Evolutionary conservation across 2,113 vertebrate species (phyloP).

Genomic region (Picathartes gymnocephalus): DNA sequence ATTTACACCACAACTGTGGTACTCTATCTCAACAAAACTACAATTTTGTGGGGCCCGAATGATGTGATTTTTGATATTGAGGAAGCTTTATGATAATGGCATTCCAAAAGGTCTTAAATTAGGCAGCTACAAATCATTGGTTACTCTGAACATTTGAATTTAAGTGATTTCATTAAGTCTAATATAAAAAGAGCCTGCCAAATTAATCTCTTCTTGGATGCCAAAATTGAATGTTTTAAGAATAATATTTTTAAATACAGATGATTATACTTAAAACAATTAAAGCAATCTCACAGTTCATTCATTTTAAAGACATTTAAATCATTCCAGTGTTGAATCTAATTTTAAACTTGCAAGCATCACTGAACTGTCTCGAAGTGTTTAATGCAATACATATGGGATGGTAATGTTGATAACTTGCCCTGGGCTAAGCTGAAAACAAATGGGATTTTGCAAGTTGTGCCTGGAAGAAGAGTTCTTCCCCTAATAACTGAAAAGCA

Average conservation of each 20-base stretch:
- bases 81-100: neutral
- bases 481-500: neutral
- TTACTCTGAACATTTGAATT: neutral
- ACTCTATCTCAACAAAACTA: neutral
- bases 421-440: neutral
- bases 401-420: neutral
- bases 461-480: neutral
- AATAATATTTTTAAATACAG: constrained; percentile 5
- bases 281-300: neutral
- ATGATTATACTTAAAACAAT: constrained; percentile 8
- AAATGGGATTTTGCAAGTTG: neutral
- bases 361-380: neutral
- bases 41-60: neutral
- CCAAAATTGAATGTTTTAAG: neutral
- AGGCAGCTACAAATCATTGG: neutral
- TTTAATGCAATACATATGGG: neutral
- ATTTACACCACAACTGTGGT: neutral
- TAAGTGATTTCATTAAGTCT: neutral
- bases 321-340: neutral
- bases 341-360: neutral
- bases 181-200: neutral
- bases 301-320: constrained; percentile 14
- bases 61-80: neutral
- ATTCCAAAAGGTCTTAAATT: neutral
- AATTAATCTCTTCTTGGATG: neutral